These are phyloP conservation scores for Salvator merianae DNA, from an alignment of 2,113 vertebrate genomes.

Conservation along the genomic window DNA sequence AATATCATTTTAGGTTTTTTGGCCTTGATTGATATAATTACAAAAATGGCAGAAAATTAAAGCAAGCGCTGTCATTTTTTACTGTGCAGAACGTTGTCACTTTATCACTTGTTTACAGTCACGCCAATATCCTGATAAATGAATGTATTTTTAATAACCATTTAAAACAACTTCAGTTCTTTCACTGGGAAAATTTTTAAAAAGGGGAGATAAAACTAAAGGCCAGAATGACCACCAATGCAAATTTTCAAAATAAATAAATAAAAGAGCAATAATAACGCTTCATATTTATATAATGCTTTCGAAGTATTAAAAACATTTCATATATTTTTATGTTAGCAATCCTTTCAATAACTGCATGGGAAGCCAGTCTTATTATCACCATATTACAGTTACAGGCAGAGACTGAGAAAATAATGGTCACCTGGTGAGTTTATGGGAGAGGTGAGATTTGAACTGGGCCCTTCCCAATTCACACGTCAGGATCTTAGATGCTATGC, in stretches of 20 bases:
- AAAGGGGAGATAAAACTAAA: conserved; percentile 61
- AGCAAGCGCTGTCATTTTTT: conserved; percentile 81
- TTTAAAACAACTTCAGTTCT: conserved; percentile 71
- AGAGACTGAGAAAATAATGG: not conserved
- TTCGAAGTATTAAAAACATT: not conserved
- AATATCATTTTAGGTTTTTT: conserved; percentile 84
- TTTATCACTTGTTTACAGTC: conserved; percentile 85
- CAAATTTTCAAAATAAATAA: not conserved
- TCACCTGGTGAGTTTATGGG: not conserved
- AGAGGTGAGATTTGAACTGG: not conserved
- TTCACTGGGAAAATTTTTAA: conserved; percentile 57
- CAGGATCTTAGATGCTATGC: not conserved
- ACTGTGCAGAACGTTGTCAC: conserved; percentile 78
- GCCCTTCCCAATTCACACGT: not conserved
- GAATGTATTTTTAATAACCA: conserved; percentile 78
- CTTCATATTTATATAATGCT: not conserved
- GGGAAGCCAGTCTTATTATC: not conserved
- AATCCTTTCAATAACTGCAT: not conserved
- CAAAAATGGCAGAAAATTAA: conserved; percentile 86
- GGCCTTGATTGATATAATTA: conserved; percentile 87
- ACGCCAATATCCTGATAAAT: conserved; percentile 79
- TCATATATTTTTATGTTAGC: not conserved
- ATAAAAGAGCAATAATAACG: conserved; percentile 12
- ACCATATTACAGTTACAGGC: not conserved
- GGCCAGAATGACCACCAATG: conserved; percentile 56